Evolutionary conservation across 2,797 vertebrate genomes (phyloP), one percentile per base, ranked within the genome.

Genomic region (Coregonus suidteri): DNA sequence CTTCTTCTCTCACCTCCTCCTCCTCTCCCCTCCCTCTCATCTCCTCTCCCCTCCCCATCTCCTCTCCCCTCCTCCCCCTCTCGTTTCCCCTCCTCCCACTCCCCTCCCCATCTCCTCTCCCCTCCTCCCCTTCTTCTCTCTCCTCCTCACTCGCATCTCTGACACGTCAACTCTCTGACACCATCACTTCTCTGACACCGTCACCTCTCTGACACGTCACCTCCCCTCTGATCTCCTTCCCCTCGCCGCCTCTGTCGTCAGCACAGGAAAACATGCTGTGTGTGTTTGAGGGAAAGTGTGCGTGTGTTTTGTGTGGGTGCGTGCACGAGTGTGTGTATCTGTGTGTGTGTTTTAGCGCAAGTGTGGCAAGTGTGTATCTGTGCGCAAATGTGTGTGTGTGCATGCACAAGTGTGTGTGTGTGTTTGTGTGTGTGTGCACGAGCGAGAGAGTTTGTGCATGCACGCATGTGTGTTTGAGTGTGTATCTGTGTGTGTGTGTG

Each of bases 271-370:
- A 74, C 65, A 67, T 0, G 1, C 65, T 67, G 67, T 69, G 34
- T 64, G 59, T 2, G 5, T 64, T n/a, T 64, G 59, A 47, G 25
- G 59, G 59, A 62, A 62, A 62, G 59, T 62, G n/a, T 62, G 59
- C 25, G 59, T 62, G 56, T 62, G 75, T 77, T 80, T 75, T 80
- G 62, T 75, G 78, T 83, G 31, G 79, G 77, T 71, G 71, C 68
- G 6, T 62, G 77, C 72, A 54, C 64, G 73, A 77, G 77, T 65
- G 77, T 64, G 73, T 71, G 25, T 0, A 25, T 25, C 25, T 25
- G 25, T 25, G 25, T 25, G 25, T 25, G 25, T 25, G 25, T 25
- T 25, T 25, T 25, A 25, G 25, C 25, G 25, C 25, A 25, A 74
- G 59, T 54, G 70, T 75, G 78, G 35, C n/a, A 25, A n/a, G 35